These are phyloP conservation scores for Aradus depressus DNA, from an alignment of 2,888 invertebrate genomes.

Conservation along the genomic window DNA sequence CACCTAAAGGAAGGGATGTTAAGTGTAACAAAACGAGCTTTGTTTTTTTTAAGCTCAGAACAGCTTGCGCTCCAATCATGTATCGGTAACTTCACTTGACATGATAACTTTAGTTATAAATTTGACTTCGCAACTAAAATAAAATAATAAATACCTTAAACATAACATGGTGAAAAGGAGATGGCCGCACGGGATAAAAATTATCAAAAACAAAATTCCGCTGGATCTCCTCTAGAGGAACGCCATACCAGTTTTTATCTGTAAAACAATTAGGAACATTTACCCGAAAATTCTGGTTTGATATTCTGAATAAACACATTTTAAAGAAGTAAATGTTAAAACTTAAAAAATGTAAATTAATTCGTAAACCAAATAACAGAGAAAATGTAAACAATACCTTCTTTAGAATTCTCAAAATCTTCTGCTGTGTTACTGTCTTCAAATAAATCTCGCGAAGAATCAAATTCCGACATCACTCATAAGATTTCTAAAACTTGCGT, in stretches of 20 bases:
- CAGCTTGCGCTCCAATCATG: too few species aligned
- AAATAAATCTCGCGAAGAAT: conserved; percentile 21
- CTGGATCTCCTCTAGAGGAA: conserved; percentile 18
- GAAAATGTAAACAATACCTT: too few species aligned
- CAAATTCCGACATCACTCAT: conserved; percentile 9
- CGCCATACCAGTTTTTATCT: conserved; percentile 19
- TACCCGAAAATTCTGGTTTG: not conserved
- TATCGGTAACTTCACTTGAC: too few species aligned
- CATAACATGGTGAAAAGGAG: conserved; percentile 52
- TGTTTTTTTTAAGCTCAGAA: too few species aligned
- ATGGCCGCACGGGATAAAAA: conserved; percentile 36
- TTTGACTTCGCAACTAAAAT: not conserved
- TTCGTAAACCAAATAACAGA: too few species aligned
- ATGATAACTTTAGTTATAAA: too few species aligned
- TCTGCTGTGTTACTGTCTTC: conserved; percentile 17
- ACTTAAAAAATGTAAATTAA: not conserved
- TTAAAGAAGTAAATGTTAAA: not conserved
- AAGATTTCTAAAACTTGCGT: too few species aligned
- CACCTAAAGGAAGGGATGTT: too few species aligned
- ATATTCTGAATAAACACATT: not conserved
- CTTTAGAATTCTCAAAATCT: not conserved
- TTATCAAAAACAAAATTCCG: conserved; percentile 12
- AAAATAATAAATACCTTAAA: conserved; percentile 39
- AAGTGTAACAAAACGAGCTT: too few species aligned
- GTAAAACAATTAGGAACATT: conserved; percentile 4